These are phyloP conservation scores for Beaufortia kweichowensis DNA, from an alignment of 2,113 vertebrate species.

Conservation along the genomic window DNA sequence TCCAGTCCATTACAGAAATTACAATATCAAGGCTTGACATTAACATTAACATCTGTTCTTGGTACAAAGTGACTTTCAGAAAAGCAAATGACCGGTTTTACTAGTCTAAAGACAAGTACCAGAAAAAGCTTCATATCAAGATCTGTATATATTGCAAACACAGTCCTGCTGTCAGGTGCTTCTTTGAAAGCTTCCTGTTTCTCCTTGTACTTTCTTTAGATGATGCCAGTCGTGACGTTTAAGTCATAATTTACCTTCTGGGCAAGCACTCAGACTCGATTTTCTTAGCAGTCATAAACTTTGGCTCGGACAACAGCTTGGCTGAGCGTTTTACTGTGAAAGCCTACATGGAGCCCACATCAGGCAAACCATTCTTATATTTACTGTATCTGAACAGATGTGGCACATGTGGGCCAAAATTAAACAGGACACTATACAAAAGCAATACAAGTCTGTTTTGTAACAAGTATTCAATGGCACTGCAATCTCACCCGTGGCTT, in stretches of 20 bases:
- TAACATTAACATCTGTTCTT: too few species aligned
- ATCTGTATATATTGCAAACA: too few species aligned
- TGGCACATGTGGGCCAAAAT: neutral
- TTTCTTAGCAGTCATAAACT: slow-evolving; percentile 3
- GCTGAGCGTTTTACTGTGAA: neutral
- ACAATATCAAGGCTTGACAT: too few species aligned
- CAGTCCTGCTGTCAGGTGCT: too few species aligned
- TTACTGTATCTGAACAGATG: neutral
- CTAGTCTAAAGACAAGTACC: too few species aligned
- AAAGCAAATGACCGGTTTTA: too few species aligned
- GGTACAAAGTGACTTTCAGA: too few species aligned
- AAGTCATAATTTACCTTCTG: slow-evolving; percentile 16
- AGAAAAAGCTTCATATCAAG: too few species aligned
- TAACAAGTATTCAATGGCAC: neutral
- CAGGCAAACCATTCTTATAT: neutral
- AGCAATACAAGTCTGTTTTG: too few species aligned
- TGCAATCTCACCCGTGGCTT: neutral
- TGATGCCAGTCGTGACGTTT: neutral
- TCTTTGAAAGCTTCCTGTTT: neutral
- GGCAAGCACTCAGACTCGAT: neutral
- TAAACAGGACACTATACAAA: too few species aligned
- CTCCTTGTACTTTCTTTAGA: neutral
- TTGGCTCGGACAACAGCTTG: neutral
- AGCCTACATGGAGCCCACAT: neutral
- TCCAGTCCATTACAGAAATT: neutral